Evolutionary conservation across 2,113 vertebrate species (phyloP).

Genomic region (Microcebus griseorufus): DNA sequence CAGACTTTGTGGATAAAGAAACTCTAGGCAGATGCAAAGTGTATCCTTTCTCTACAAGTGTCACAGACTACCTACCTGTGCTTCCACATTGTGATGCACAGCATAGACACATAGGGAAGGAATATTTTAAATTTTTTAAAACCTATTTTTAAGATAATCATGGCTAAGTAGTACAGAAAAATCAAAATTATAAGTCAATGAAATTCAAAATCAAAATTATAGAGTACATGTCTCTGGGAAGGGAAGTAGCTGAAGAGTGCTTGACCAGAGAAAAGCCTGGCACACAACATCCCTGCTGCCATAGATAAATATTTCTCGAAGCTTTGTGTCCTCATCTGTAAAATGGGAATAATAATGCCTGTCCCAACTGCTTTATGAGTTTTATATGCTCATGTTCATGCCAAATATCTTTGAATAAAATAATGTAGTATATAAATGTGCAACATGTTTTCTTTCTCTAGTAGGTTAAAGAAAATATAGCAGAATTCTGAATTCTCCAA

Average conservation of each 20-base stretch:
- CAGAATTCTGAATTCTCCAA: not conserved
- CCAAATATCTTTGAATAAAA: not conserved
- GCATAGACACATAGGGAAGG: not conserved
- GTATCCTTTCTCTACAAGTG: not conserved
- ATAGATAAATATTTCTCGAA: not conserved
- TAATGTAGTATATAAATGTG: not conserved
- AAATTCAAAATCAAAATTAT: not conserved
- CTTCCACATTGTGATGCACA: not conserved
- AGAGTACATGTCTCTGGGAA: not conserved
- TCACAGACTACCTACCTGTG: not conserved
- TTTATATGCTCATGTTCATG: not conserved
- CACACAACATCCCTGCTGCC: rapidly evolving
- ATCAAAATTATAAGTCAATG: not conserved
- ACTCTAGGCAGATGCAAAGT: not conserved
- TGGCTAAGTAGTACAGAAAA: not conserved
- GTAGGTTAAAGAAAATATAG: not conserved
- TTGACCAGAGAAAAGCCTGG: not conserved
- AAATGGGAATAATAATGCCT: not conserved
- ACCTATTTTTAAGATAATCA: not conserved
- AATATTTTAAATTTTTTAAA: not conserved
- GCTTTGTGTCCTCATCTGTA: not conserved
- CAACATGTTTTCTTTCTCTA: not conserved
- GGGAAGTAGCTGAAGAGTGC: not conserved
- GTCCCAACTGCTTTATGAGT: not conserved
- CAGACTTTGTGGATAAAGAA: not conserved